Evolutionary conservation across 2,888 invertebrate species (phyloP), one percentile per base, ranked within the genome.

Genomic region (Athripsodes cinereus): DNA sequence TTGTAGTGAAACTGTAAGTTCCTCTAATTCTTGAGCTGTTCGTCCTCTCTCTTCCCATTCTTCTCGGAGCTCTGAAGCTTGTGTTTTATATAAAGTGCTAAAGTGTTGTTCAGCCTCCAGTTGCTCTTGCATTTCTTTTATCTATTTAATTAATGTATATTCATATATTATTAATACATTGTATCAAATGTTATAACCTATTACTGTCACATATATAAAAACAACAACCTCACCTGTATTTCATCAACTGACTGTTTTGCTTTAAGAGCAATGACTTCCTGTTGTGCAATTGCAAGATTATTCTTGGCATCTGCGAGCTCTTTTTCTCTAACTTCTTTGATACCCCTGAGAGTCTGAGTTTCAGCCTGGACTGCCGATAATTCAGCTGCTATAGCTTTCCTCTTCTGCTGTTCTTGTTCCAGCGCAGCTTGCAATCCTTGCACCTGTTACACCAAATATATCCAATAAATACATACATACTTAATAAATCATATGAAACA

Each of bases 71-170:
- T 97, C 96, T 67, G 85, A 87, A 48, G 91, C 88, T 74, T 97
- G 96, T 22, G 90, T 93, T 79, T 96, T 95, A 80, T 96, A 97
- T 68, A 96, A 79, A 22, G 92, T 90, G 67, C 94, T 90, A 77
- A 97, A 97, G 74, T 95, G 93, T 73, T 95, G 95, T 74, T 98
- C 96, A 35, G 92, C 92, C 75, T 97, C 97, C 55, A 96, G 76
- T 71, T 96, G 96, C 66, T 96, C 95, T 68, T 96, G 92, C 34
- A 97, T 78, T 72, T 98, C 97, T 70, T 94, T 93, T 78, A 92
- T 89, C 75, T 85, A 77, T 10, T 70, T 46, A 47, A 40, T 40
- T 13, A 40, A n/a, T n/a, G n/a, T n/a, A n/a, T n/a, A n/a, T n/a
- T n/a, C n/a, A n/a, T n/a, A n/a, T n/a, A n/a, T n/a, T n/a, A n/a